These are phyloP conservation scores for Microcebus murinus DNA, from an alignment of 2,113 vertebrate species.

Conservation along the genomic window DNA sequence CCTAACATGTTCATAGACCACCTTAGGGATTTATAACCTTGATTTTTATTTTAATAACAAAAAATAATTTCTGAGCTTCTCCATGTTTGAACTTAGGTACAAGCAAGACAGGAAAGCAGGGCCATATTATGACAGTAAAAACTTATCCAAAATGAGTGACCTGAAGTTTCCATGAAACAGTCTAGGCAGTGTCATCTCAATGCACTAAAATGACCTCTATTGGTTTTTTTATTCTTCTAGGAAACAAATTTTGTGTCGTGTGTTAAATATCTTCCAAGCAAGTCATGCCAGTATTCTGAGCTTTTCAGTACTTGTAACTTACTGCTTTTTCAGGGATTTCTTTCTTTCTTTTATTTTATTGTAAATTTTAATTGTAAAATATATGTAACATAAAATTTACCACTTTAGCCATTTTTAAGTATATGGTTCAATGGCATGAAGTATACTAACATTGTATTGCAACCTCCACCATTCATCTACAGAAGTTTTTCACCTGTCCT, in stretches of 20 bases:
- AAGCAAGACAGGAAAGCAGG: neutral
- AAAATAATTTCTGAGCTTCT: neutral
- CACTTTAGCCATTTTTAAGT: too few relatives aligned
- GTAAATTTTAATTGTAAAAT: neutral
- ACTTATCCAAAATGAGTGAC: neutral
- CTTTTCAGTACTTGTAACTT: neutral
- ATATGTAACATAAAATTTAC: neutral
- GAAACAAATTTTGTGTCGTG: neutral
- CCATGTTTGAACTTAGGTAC: neutral
- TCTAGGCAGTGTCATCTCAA: neutral
- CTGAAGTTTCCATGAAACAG: neutral
- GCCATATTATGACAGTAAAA: neutral
- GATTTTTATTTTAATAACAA: neutral
- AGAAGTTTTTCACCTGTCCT: neutral
- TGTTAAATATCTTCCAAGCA: neutral
- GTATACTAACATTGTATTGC: neutral
- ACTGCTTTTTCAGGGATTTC: neutral
- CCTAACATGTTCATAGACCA: neutral
- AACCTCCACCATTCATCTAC: too few relatives aligned
- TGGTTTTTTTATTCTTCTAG: neutral
- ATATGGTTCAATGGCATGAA: neutral
- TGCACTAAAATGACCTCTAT: neutral
- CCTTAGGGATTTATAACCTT: neutral
- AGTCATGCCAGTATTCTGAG: neutral
- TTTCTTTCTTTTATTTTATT: neutral